These are phyloP conservation scores for Pseudorectes ferrugineus DNA, from an alignment of 2,113 vertebrate genomes.

Conservation along the genomic window DNA sequence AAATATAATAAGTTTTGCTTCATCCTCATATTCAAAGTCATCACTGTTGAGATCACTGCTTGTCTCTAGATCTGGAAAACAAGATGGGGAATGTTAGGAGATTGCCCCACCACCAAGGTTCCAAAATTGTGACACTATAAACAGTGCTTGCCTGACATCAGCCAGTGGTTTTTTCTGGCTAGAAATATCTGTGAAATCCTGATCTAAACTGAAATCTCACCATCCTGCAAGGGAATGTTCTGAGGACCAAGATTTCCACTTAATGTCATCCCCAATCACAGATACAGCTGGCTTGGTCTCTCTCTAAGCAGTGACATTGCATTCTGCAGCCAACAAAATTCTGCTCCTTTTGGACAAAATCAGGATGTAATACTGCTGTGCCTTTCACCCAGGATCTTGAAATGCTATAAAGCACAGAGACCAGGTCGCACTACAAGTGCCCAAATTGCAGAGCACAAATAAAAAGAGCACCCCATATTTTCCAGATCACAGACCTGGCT, in stretches of 20 bases:
- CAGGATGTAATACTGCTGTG: neutral
- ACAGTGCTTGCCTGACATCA: neutral
- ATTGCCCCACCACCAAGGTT: neutral
- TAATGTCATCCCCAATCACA: neutral
- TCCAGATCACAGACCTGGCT: neutral
- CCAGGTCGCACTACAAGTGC: neutral
- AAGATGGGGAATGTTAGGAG: conserved; percentile 17
- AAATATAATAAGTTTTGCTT: conserved; percentile 97
- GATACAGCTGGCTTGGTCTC: neutral
- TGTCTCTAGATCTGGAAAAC: conserved; percentile 90
- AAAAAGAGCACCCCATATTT: neutral
- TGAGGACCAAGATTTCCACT: neutral
- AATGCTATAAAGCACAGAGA: neutral
- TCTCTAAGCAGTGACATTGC: neutral
- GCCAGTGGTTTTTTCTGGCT: neutral
- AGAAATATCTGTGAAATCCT: neutral
- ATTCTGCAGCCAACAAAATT: neutral
- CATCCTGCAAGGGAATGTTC: neutral
- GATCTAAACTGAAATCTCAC: neutral
- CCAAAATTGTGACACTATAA: neutral
- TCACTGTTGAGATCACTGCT: conserved; percentile 89
- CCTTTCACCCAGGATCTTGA: neutral
- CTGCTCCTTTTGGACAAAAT: neutral
- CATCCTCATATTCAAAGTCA: conserved; percentile 95
- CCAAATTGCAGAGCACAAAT: neutral